Conservation (phyloP, 2,888 invertebrate species). For the Spilosoma lubricipeda region DNA sequence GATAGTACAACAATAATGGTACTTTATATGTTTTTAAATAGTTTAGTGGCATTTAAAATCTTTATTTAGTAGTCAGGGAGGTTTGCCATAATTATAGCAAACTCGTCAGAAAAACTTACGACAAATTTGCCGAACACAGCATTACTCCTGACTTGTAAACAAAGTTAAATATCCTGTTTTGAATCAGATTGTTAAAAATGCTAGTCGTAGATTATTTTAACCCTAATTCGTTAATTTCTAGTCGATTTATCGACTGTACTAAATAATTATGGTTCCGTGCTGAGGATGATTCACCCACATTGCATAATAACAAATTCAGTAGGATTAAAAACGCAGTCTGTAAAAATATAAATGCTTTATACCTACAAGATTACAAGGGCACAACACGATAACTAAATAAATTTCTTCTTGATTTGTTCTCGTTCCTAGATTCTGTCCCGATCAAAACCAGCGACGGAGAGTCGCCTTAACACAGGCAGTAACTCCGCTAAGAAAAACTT, state of each 20-base stretch:
- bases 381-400: background rate
- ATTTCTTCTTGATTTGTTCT: background rate
- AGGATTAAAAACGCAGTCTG: background rate
- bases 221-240: no score
- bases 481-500: constrained; percentile 84
- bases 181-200: no score
- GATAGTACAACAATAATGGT: constrained; percentile 32
- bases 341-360: background rate
- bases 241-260: no score
- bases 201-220: no score
- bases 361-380: background rate
- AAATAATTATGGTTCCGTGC: no score
- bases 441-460: constrained; percentile 91
- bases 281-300: no score
- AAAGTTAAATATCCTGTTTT: background rate
- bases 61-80: background rate
- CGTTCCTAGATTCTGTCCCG: constrained; percentile 91
- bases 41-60: background rate
- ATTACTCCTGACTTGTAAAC: background rate
- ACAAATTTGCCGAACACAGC: background rate
- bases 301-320: background rate
- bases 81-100: background rate
- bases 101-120: background rate
- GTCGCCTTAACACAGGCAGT: constrained; percentile 59
- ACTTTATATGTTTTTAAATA: constrained; percentile 4